Conservation (phyloP, 2,888 invertebrate species). For the Papilio protenor region DNA sequence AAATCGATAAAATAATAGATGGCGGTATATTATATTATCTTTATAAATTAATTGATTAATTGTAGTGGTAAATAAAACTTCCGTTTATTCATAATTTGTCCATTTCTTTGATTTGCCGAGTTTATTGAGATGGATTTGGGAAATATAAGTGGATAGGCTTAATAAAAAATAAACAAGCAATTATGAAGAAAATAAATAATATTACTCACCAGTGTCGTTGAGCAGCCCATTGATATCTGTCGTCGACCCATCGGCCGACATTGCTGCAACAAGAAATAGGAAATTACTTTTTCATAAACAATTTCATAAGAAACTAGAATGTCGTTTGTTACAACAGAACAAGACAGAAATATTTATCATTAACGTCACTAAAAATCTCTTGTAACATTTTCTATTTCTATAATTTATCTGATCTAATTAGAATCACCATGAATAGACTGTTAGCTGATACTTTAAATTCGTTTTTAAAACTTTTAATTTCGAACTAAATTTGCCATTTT, state of each 20-base stretch:
- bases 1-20: constrained; percentile 9
- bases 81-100: too few species aligned
- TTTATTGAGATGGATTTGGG: neutral
- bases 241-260: constrained; percentile 86
- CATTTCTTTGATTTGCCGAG: too few species aligned
- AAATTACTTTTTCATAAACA: neutral
- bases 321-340: neutral
- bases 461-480: too few species aligned
- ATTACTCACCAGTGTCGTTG: constrained; percentile 85
- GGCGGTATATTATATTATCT: too few species aligned
- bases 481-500: too few species aligned
- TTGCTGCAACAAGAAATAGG: constrained; percentile 81
- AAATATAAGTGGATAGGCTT: neutral
- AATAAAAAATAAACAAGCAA: neutral
- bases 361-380: neutral
- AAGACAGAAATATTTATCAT: neutral
- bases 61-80: too few species aligned
- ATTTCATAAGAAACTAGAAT: constrained; percentile 4
- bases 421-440: too few species aligned
- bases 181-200: constrained; percentile 16
- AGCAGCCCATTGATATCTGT: constrained; percentile 86
- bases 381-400: too few species aligned
- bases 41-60: too few species aligned
- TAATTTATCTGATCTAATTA: too few species aligned
- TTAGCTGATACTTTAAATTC: too few species aligned